Evolutionary conservation across 2,888 invertebrate genomes (phyloP).

Genomic region (Ormyrus labotus): DNA sequence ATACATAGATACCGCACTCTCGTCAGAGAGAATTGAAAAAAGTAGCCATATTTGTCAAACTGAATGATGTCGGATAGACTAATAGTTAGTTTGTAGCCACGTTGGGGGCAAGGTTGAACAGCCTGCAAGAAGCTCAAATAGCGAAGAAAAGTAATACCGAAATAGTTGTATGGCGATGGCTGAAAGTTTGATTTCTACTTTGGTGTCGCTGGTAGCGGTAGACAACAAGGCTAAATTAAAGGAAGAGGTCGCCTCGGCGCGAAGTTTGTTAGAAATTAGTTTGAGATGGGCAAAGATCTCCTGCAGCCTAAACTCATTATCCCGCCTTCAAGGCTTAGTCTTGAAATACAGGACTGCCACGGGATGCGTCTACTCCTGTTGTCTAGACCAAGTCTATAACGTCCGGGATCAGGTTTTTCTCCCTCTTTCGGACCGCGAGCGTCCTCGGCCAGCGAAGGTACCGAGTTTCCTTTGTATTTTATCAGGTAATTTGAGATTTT

Average conservation of each 20-base stretch:
- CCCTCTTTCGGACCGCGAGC: background rate
- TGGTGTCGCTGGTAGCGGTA: background rate
- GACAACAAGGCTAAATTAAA: constrained; percentile 23
- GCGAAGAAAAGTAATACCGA: constrained; percentile 33
- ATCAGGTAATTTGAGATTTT: constrained; percentile 31
- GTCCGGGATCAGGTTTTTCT: too few relatives aligned
- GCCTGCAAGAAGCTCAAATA: too few relatives aligned
- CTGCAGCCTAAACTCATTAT: constrained; percentile 60
- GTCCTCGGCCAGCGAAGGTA: background rate
- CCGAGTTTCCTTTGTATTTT: constrained; percentile 6
- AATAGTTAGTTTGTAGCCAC: too few relatives aligned
- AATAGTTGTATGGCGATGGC: background rate
- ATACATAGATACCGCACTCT: too few relatives aligned
- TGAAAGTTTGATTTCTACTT: constrained; percentile 43
- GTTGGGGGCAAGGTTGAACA: background rate
- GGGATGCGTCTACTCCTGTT: constrained; percentile 7
- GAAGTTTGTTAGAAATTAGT: constrained; percentile 67
- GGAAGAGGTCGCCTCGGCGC: constrained; percentile 1
- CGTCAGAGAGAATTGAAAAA: too few relatives aligned
- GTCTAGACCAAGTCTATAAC: background rate
- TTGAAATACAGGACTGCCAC: constrained; percentile 49
- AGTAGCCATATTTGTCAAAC: too few relatives aligned
- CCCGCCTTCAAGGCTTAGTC: constrained; percentile 49
- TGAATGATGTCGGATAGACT: too few relatives aligned
- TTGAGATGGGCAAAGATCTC: constrained; percentile 65